Evolutionary conservation across 2,888 invertebrate genomes (phyloP).

Genomic region (Agonopterix subpropinquella): DNA sequence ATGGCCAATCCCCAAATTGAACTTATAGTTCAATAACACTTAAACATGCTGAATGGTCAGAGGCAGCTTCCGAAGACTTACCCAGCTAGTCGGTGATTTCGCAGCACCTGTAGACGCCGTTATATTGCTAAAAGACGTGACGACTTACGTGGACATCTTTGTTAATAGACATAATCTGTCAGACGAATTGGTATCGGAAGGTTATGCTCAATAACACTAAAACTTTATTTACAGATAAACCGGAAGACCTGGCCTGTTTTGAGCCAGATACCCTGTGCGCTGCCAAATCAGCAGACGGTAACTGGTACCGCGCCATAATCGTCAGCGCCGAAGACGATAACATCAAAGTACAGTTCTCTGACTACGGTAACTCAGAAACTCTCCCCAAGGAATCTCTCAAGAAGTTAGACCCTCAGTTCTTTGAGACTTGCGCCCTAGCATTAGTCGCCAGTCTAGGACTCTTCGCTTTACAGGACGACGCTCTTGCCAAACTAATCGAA

Average conservation of each 20-base stretch:
- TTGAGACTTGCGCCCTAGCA: conserved; percentile 53
- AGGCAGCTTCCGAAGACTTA: conserved; percentile 76
- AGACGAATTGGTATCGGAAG: conserved; percentile 75
- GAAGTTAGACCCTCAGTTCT: conserved; percentile 63
- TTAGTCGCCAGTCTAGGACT: conserved; percentile 56
- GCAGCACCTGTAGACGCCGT: conserved; percentile 66
- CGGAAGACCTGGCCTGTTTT: conserved; percentile 52
- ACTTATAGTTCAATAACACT: no score
- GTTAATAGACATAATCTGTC: conserved; percentile 77
- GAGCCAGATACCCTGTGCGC: conserved; percentile 76
- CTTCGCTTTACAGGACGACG: conserved; percentile 52
- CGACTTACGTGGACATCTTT: conserved; percentile 80
- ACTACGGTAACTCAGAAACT: conserved; percentile 82
- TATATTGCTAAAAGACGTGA: conserved; percentile 75
- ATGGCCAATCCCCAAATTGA: no score
- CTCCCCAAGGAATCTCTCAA: conserved; percentile 62
- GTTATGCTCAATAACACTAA: conserved; percentile 42
- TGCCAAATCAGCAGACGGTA: conserved; percentile 76
- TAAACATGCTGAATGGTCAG: conserved; percentile 76
- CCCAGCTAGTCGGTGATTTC: conserved; percentile 63
- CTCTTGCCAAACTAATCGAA: conserved; percentile 46
- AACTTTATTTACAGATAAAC: conserved; percentile 36
- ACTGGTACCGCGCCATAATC: conserved; percentile 83
- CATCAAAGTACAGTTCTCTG: conserved; percentile 76
- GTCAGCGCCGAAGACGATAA: conserved; percentile 51